Conservation (phyloP, 1,140 invertebrate species). For the Atopsyche davidsoni region DNA sequence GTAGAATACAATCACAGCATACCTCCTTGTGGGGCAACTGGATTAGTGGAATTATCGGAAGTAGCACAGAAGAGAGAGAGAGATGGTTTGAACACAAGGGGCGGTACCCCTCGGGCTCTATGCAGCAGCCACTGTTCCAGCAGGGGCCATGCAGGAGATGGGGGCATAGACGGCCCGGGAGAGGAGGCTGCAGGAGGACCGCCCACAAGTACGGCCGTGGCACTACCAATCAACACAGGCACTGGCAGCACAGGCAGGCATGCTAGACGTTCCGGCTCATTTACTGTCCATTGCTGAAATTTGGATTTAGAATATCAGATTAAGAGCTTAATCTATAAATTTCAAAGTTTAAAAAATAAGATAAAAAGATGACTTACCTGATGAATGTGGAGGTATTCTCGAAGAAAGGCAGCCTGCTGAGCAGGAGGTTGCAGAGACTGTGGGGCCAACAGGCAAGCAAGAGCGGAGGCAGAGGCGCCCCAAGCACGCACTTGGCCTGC, state of each 20-base stretch:
- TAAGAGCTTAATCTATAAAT: too few relatives aligned
- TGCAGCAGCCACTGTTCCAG: slow-evolving; percentile 74
- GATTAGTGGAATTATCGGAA: slow-evolving; percentile 60
- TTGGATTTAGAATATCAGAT: slow-evolving; percentile 34
- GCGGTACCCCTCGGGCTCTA: slow-evolving; percentile 60
- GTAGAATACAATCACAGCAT: slow-evolving; percentile 26
- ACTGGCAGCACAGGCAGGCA: slow-evolving; percentile 58
- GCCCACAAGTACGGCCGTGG: slow-evolving; percentile 59
- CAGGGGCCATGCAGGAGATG: slow-evolving; percentile 51
- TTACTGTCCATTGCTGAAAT: slow-evolving; percentile 46
- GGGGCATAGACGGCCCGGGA: slow-evolving; percentile 34
- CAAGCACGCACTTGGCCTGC: slow-evolving; percentile 72
- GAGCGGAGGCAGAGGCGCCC: slow-evolving; percentile 69
- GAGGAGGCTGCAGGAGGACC: slow-evolving; percentile 46
- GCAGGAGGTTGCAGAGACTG: slow-evolving; percentile 66
- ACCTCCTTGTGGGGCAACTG: slow-evolving; percentile 67
- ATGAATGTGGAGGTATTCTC: slow-evolving; percentile 81
- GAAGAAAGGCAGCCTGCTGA: slow-evolving; percentile 80
- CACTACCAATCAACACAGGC: slow-evolving; percentile 60
- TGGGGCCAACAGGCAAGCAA: slow-evolving; percentile 70
- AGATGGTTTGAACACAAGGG: slow-evolving; percentile 73
- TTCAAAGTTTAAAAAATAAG: slow-evolving; percentile 17
- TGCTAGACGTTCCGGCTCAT: slow-evolving; percentile 44
- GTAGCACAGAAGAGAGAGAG: slow-evolving; percentile 59
- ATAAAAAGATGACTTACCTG: slow-evolving; percentile 56